phyloP scores from a whole-genome alignment of 2,113 vertebrate genomes.

The Larimichthys crocea region DNA sequence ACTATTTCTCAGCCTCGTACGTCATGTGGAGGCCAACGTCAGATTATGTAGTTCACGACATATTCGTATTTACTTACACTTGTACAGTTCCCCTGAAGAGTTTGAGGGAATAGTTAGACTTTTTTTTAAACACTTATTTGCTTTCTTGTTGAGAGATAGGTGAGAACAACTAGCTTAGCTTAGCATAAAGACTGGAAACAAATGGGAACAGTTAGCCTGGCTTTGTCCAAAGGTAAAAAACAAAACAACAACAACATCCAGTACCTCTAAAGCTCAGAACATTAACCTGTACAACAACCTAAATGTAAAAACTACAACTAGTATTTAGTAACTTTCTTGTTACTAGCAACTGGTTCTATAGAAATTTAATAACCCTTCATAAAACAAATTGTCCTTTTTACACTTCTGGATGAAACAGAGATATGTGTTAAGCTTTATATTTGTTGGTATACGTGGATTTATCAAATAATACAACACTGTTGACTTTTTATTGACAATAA shows the following conservation, averaged over 20 bases:
- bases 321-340: neutral
- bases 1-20: conserved; percentile 28
- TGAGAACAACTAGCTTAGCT: neutral
- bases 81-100: conserved; percentile 1
- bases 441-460: neutral
- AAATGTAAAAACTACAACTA: neutral
- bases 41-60: conserved; percentile 18
- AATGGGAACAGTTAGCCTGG: neutral
- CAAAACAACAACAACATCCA: no score
- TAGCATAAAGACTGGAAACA: neutral
- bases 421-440: neutral
- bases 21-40: neutral
- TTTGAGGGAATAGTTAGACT: neutral
- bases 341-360: neutral
- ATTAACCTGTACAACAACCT: neutral
- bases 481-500: no score
- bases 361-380: neutral
- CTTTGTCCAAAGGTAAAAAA: neutral
- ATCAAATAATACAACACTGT: no score
- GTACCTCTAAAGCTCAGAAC: no score
- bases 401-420: neutral
- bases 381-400: neutral
- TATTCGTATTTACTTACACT: conserved; percentile 15
- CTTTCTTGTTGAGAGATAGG: neutral
- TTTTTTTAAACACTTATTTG: neutral